These are phyloP conservation scores for Hydrotaea cyrtoneurina DNA, from an alignment of 2,888 invertebrate species.

Conservation along the genomic window DNA sequence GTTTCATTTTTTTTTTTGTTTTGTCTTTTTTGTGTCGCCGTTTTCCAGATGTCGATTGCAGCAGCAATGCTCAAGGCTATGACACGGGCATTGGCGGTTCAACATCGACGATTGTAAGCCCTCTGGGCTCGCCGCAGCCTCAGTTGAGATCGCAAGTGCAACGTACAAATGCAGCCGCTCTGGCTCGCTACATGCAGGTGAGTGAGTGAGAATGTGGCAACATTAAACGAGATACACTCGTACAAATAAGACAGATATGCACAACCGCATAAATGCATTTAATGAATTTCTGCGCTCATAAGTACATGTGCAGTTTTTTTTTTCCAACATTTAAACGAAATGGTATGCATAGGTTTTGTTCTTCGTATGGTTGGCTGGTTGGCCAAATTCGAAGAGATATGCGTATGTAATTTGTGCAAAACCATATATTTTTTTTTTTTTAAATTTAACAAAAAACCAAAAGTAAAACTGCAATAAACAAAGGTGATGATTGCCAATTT, in stretches of 20 bases:
- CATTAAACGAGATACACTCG: background rate
- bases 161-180: constrained; percentile 83
- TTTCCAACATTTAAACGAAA: background rate
- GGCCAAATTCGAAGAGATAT: constrained; percentile 48
- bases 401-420: constrained; percentile 47
- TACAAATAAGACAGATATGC: background rate
- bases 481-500: too few species aligned
- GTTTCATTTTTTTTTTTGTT: constrained; percentile 52
- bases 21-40: constrained; percentile 27
- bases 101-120: constrained; percentile 81
- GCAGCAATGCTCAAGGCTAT: constrained; percentile 80
- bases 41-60: constrained; percentile 77
- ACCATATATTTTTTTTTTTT: background rate
- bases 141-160: constrained; percentile 83
- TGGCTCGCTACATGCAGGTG: constrained; percentile 84
- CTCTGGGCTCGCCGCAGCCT: constrained; percentile 82
- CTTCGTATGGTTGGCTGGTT: background rate
- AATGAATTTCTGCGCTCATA: background rate
- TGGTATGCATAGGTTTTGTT: background rate
- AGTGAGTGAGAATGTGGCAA: constrained; percentile 49
- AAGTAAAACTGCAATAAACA: constrained; percentile 31
- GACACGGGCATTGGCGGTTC: constrained; percentile 81
- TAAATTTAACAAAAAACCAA: background rate
- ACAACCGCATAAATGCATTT: background rate
- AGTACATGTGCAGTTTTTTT: background rate